A percentile compares a stretch with the other conserved stretches of the same genome.
phyloP scores from a whole-genome alignment of 2,113 vertebrate species.

The Hypomesus transpacificus region DNA sequence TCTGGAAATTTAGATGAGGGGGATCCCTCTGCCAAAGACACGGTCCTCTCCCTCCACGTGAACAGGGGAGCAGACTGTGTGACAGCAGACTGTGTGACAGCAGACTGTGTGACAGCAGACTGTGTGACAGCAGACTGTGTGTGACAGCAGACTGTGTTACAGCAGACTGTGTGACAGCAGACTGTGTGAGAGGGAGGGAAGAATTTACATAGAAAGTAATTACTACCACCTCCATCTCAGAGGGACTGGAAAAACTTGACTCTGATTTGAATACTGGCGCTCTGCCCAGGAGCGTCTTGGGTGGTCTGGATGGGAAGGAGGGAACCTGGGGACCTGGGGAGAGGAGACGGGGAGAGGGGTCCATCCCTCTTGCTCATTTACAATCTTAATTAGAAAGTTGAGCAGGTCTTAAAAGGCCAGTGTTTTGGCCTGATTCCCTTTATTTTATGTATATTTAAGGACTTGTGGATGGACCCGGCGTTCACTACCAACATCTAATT shows the following conservation, averaged over 20 bases:
- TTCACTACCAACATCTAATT: constrained; percentile 22
- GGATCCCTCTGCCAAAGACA: background rate
- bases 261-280: constrained; percentile 1
- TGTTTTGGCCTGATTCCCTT: constrained; percentile 12
- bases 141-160: too few species aligned
- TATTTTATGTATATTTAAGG: constrained; percentile 6
- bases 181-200: background rate
- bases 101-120: too few species aligned
- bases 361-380: too few species aligned
- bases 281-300: background rate
- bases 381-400: constrained; percentile 30
- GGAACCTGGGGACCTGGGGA: too few species aligned
- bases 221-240: constrained; percentile 2
- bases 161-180: too few species aligned
- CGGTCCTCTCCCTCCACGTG: background rate
- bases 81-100: too few species aligned
- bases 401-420: constrained; percentile 34
- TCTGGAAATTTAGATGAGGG: background rate
- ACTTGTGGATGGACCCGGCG: background rate
- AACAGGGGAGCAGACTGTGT: background rate
- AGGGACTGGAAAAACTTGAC: background rate
- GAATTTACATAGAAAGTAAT: background rate
- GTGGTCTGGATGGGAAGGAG: background rate
- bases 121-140: too few species aligned
- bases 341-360: too few species aligned